Evolutionary conservation across 1,140 invertebrate genomes (phyloP), one percentile per base, ranked within the genome.

Genomic region (Stenopsyche tienmushanensis): DNA sequence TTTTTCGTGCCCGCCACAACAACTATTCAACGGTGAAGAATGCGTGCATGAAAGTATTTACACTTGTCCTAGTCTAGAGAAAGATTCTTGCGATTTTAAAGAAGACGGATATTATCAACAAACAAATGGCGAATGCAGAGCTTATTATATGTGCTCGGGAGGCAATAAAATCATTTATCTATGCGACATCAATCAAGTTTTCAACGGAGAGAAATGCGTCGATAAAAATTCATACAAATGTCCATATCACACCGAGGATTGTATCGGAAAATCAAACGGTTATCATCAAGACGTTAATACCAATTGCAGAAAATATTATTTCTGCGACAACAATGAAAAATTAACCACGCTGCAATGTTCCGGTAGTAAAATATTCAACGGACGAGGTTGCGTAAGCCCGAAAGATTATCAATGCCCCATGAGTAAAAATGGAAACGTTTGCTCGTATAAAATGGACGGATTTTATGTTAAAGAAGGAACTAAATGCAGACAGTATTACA

Each of bases 101-200:
- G 49, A 76, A 5, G 82, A 86, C 71, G 85, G 85, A 0, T 82
- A 83, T 45, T 86, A 85, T 71, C 78, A 80, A 1, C 81, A 85
- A 47, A 73, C 74, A 5, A 78, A 77, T 24, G 79, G 81, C 0
- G 82, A 79, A 2, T 87, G 85, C 70, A 77, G 81, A 10, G 81
- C 80, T 10, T 86, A 85, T 73, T 85, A 82, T 70, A 80, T 80
- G 64, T 86, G 85, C 71, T 73, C 76, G 5, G 75, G 74, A 21
- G 82, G 83, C 0, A 77, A 81, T 57, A 83, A 84, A 65, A 77
- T 80, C 0, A 78, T 79, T 18, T 85, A 84, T 71, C 75, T 84
- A 21, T 85, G 84, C 65, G 75, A 81, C 3, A 71, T 73, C 9
- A 78, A 77, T 5, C 72, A 75, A 17, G 74, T 77, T 8, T 86